Base-by-base conservation (phyloP, 2,888 invertebrate genomes). In the Megalurothrips usitatus region DNA sequence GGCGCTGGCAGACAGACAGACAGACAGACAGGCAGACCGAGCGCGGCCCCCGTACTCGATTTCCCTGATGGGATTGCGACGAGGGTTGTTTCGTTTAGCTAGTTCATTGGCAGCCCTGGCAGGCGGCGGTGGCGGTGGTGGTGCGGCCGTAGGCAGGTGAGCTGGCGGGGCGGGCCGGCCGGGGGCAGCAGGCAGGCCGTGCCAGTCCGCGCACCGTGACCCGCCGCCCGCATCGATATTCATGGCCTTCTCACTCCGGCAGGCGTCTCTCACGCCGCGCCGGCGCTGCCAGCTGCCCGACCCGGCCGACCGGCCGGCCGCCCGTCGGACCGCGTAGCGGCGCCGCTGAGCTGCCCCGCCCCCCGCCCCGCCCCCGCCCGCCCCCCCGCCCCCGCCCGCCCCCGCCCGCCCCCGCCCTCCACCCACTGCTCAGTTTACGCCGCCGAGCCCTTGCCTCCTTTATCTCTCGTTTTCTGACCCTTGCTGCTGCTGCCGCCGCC, bases 151-250 rank as follows among this genome's bases (percentile, higher is more conserved):
- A 12, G 1, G 1, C 4, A 17, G 52, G 52, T 14, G 52, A 8
- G 34, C 34, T 43, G 34, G 34, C 34, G 6, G 17, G 17, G 12
- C 52, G 10, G 52, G 52, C 52, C 14, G 19, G 58, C 19, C 1
- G 52, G 17, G 52, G 52, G 52, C 1, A 52, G 52, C 14, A 49
- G 52, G 52, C 52, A 52, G 52, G 52, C n/a, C n/a, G n/a, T n/a
- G n/a, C n/a, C n/a, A n/a, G n/a, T 43, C 34, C 34, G 34, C 6
- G 34, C 34, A 43, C 34, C 34, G 34, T 43, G 34, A 43, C 34
- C 34, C 34, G 34, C 34, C 34, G 34, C 34, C 34, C 58, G n/a
- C 68, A 75, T 75, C 68, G 68, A 75, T 75, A 75, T 75, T 75
- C 68, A 75, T 75, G 68, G 68, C 68, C 34, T 43, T 6, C 34